phyloP scores from a whole-genome alignment of 2,888 invertebrate genomes.

The Subacronicta megacephala region DNA sequence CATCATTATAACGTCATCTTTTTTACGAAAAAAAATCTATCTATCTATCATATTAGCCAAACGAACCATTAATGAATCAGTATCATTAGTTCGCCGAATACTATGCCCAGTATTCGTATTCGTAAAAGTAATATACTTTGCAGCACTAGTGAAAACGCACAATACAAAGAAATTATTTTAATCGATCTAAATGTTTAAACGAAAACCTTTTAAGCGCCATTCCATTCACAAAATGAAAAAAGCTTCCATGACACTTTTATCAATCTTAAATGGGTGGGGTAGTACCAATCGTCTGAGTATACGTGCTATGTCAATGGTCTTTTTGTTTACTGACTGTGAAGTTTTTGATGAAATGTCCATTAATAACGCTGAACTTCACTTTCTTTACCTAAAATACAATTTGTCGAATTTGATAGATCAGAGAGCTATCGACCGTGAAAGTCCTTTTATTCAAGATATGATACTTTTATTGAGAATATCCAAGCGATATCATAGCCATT shows the following conservation, averaged over 20 bases:
- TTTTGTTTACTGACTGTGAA: conserved; percentile 36
- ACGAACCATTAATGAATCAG: too few relatives aligned
- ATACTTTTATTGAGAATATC: too few relatives aligned
- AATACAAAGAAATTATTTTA: too few relatives aligned
- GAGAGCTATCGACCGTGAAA: background rate
- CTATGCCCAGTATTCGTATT: too few relatives aligned
- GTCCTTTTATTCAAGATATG: background rate
- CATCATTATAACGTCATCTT: too few relatives aligned
- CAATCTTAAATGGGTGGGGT: conserved; percentile 18
- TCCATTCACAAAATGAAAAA: background rate
- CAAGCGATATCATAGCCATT: too few relatives aligned
- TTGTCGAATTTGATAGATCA: conserved; percentile 21
- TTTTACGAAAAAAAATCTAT: too few relatives aligned
- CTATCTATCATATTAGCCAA: too few relatives aligned
- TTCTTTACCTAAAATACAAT: conserved; percentile 28
- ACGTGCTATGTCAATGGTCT: conserved; percentile 26
- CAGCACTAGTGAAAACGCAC: too few relatives aligned
- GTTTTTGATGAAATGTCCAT: conserved; percentile 40
- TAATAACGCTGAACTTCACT: conserved; percentile 23
- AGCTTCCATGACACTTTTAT: conserved; percentile 17
- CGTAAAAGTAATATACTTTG: too few relatives aligned
- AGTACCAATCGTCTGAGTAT: conserved; percentile 16
- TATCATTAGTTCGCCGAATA: too few relatives aligned
- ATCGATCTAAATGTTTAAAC: too few relatives aligned
- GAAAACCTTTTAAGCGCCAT: background rate